These are phyloP conservation scores for Tuta absoluta DNA, from an alignment of 2,888 invertebrate genomes.

Conservation along the genomic window DNA sequence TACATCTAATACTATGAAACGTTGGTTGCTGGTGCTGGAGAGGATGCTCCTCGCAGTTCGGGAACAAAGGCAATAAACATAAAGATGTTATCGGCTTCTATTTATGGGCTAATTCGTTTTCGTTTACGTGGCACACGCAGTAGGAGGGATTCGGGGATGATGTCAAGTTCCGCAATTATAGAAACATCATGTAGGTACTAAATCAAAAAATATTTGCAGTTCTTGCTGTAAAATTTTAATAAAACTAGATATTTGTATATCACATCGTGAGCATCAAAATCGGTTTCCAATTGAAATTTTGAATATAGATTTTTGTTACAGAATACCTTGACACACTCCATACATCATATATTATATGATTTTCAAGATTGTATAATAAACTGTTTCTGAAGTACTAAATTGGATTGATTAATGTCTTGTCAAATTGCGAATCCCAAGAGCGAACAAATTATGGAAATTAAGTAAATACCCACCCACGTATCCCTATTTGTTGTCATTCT, in stretches of 20 bases:
- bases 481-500: too few relatives aligned
- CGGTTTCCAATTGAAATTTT: not conserved
- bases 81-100: constrained; percentile 1
- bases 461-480: too few relatives aligned
- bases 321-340: too few relatives aligned
- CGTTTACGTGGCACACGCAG: not conserved
- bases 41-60: not conserved
- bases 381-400: not conserved
- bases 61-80: constrained; percentile 8
- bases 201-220: too few relatives aligned
- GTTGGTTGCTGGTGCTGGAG: too few relatives aligned
- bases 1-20: too few relatives aligned
- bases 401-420: not conserved
- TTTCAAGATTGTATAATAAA: not conserved
- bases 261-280: not conserved
- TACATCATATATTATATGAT: not conserved
- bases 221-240: too few relatives aligned
- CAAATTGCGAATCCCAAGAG: not conserved
- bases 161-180: not conserved
- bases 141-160: not conserved
- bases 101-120: constrained; percentile 10
- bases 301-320: too few relatives aligned
- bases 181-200: too few relatives aligned
- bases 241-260: not conserved
- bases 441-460: not conserved